Percentiles rank a stretch among this genome's conserved stretches.
Evolutionary conservation across 1,140 invertebrate species (phyloP).

Genomic region (Penaeus japonicus): DNA sequence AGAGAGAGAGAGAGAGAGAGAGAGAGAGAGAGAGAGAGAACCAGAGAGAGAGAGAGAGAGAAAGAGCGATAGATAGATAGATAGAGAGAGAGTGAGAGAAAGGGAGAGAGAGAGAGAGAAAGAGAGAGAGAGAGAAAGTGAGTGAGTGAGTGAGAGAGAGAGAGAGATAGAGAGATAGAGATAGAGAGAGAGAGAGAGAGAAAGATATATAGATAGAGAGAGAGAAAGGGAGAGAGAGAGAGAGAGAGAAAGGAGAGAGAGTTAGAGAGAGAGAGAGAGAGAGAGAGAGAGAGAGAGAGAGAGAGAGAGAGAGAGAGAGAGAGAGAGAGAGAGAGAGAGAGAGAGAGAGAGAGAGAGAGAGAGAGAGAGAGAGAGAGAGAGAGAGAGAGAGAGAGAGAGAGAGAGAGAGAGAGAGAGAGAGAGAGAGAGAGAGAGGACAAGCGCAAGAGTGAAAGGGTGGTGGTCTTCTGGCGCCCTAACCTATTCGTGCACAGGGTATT

Average conservation of each 20-base stretch:
- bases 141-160: background rate
- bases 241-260: too few species aligned
- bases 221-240: conserved; percentile 2
- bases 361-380: too few species aligned
- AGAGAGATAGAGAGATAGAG: too few species aligned
- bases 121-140: conserved; percentile 17
- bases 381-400: too few species aligned
- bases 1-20: conserved; percentile 22
- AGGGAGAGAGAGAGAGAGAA: conserved; percentile 17
- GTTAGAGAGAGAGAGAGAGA: too few species aligned
- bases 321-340: background rate
- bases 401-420: too few species aligned
- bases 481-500: background rate
- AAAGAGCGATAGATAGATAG: background rate
- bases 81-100: conserved; percentile 11
- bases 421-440: too few species aligned
- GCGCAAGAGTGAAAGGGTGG: background rate
- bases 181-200: conserved; percentile 4
- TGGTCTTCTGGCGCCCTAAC: background rate
- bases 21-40: background rate
- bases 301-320: background rate
- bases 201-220: background rate
- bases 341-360: too few species aligned
- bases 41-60: too few species aligned
- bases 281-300: background rate